These are phyloP conservation scores for Corythaeola cristata DNA, from an alignment of 2,113 vertebrate species.

Conservation along the genomic window DNA sequence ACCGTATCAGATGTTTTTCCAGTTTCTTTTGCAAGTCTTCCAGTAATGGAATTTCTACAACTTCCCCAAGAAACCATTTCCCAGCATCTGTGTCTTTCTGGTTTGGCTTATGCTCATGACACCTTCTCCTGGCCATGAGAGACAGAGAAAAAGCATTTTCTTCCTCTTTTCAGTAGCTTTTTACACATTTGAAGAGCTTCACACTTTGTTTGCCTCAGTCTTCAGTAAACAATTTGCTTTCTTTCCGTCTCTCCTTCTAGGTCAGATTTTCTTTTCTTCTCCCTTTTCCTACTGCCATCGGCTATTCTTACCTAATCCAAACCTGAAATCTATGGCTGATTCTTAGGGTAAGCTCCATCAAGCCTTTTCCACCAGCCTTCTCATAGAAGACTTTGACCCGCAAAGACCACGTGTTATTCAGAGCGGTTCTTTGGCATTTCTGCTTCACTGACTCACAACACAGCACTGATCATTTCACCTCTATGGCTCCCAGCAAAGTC, in stretches of 20 bases:
- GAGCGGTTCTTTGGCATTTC: neutral
- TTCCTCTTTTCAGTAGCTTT: neutral
- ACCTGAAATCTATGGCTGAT: neutral
- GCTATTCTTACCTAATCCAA: neutral
- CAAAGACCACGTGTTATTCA: neutral
- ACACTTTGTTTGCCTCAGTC: neutral
- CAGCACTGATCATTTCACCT: conserved; percentile 1
- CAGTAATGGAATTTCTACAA: neutral
- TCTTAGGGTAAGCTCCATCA: neutral
- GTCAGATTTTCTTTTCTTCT: neutral
- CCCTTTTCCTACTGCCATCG: neutral
- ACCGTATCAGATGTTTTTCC: neutral
- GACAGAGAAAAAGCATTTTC: neutral
- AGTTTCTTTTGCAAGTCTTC: neutral
- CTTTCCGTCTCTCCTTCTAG: neutral
- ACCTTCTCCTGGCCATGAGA: neutral
- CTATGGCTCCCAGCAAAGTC: neutral
- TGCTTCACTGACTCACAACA: neutral
- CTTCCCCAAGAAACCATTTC: neutral
- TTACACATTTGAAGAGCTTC: neutral
- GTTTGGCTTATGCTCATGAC: neutral
- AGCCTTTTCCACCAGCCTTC: neutral
- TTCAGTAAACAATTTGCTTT: neutral
- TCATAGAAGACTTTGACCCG: neutral
- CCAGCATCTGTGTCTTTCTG: neutral